Percentiles rank a stretch among this genome's conserved stretches.
Evolutionary conservation across 2,113 vertebrate species (phyloP).

Genomic region (Sigmodon hispidus): DNA sequence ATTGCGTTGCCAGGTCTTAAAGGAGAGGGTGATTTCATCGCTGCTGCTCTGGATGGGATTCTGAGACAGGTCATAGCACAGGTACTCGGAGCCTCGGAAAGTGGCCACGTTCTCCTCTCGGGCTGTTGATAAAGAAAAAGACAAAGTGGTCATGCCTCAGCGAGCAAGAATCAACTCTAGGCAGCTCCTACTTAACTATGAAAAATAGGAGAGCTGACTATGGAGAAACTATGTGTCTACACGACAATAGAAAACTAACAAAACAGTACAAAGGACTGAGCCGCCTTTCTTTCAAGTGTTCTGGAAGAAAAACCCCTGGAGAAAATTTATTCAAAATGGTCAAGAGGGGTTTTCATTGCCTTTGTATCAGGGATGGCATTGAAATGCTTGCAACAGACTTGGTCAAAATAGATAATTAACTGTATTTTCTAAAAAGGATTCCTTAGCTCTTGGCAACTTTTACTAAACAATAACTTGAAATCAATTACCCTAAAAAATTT

Average conservation of each 20-base stretch:
- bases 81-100: constrained; percentile 98
- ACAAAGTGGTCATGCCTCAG: constrained; percentile 56
- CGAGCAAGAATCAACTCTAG: not conserved
- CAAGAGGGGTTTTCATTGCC: not conserved
- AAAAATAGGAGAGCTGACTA: not conserved
- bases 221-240: not conserved
- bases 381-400: not conserved
- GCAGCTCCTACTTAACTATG: not conserved
- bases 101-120: constrained; percentile 98
- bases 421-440: constrained; percentile 48
- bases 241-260: not conserved
- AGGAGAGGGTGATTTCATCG: constrained; percentile 98
- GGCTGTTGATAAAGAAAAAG: constrained; percentile 83
- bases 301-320: not conserved
- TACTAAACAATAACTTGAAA: constrained; percentile 74
- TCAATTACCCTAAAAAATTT: constrained; percentile 71
- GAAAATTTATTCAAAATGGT: constrained; percentile 22
- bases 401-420: constrained; percentile 67
- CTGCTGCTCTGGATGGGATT: constrained; percentile 99
- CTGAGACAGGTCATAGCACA: constrained; percentile 98
- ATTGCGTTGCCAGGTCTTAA: constrained; percentile 98
- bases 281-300: not conserved
- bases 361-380: constrained; percentile 1
- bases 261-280: not conserved
- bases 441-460: constrained; percentile 64